Conservation (phyloP, 2,113 vertebrate species). For the Chaetorhynchus papuensis region DNA sequence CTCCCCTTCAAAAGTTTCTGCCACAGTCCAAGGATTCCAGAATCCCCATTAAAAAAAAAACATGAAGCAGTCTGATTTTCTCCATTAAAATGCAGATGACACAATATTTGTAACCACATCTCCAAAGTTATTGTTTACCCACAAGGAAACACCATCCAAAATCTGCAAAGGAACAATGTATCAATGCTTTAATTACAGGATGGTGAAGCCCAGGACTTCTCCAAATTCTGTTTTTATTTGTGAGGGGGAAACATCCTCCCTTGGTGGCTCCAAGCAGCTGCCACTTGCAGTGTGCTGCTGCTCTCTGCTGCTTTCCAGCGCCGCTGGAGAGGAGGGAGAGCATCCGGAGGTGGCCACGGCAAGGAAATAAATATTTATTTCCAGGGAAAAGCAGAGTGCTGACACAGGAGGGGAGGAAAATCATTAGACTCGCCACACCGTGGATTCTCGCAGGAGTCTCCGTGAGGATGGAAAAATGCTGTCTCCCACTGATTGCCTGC, state of each 20-base stretch:
- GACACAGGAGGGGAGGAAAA: background rate
- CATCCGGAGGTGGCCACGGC: background rate
- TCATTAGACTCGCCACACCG: background rate
- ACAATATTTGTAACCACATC: background rate
- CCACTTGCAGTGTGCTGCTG: slow-evolving; percentile 52
- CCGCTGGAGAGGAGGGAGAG: background rate
- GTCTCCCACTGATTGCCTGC: background rate
- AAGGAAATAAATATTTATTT: background rate
- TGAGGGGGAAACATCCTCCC: background rate
- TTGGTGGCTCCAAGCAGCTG: background rate
- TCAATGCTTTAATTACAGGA: background rate
- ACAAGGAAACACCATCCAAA: background rate
- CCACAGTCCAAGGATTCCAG: background rate
- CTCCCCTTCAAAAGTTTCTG: background rate
- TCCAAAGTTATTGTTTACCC: background rate
- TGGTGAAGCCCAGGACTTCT: background rate
- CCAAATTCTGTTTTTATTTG: background rate
- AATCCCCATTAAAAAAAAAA: background rate
- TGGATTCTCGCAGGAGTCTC: background rate
- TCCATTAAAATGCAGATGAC: background rate
- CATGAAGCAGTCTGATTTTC: background rate
- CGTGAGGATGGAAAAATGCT: background rate
- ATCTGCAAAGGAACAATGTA: background rate
- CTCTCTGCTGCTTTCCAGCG: slow-evolving; percentile 53
- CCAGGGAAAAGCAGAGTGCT: background rate